Conservation (phyloP, 2,797 vertebrate genomes). For the Parauchenoglanis ngamensis region DNA sequence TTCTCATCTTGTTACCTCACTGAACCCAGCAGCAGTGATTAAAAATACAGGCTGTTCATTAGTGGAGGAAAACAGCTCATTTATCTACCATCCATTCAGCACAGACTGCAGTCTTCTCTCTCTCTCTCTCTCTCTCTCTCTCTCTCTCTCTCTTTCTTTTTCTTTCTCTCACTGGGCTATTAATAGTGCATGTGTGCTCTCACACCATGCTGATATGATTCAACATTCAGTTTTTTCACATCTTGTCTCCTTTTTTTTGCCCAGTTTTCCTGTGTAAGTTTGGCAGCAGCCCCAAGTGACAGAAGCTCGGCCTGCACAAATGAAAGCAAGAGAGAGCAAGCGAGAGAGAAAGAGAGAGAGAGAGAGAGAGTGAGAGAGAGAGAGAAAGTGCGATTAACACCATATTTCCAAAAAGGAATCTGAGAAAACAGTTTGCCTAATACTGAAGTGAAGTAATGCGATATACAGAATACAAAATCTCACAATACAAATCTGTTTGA, state of each 20-base stretch:
- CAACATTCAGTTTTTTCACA: slow-evolving; percentile 1
- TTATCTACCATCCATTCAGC: slow-evolving; percentile 21
- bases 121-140: background rate
- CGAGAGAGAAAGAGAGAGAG: background rate
- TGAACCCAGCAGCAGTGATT: slow-evolving; percentile 7
- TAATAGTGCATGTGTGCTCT: slow-evolving; percentile 38
- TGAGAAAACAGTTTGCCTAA: background rate
- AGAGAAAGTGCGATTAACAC: background rate
- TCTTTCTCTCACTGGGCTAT: slow-evolving; percentile 15
- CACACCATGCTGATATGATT: slow-evolving; percentile 29
- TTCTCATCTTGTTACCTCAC: background rate
- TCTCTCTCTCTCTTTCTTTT: background rate
- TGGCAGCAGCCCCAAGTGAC: slow-evolving; percentile 26
- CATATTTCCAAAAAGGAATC: slow-evolving; percentile 6
- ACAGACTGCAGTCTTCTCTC: slow-evolving; percentile 23
- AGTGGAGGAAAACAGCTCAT: slow-evolving; percentile 12
- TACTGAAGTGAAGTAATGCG: background rate
- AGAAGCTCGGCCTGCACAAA: slow-evolving; percentile 6
- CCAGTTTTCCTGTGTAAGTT: background rate
- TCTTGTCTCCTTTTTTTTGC: slow-evolving; percentile 6
- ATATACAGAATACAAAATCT: slow-evolving; percentile 1
- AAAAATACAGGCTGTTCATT: slow-evolving; percentile 6
- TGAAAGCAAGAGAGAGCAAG: background rate
- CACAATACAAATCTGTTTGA: background rate
- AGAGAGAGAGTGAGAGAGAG: slow-evolving; percentile 8